Base-by-base conservation (phyloP, 2,888 invertebrate species). In the Merodon equestris region DNA sequence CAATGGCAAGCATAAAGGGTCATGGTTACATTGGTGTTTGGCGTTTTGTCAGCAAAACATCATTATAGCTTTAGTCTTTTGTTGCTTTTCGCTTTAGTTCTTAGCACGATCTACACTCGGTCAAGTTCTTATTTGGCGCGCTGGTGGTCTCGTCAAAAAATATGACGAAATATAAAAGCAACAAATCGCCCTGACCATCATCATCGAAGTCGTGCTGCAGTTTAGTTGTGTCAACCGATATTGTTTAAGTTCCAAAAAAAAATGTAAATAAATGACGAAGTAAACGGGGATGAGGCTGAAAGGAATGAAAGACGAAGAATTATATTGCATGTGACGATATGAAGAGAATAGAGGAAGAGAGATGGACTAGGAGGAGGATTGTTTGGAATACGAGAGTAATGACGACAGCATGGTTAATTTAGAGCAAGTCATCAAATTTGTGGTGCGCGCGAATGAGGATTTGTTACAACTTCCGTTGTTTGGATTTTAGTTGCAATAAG, bases 41-140 rank as follows among this genome's bases (percentile, higher is more conserved):
- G n/a, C n/a, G n/a, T n/a, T 40, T 67, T 77, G 73, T 77, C 77
- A 77, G 73, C 73, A 77, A 77, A 74, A 27, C 27, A 27, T 58
- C 50, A 14, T 60, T 74, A 68, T 73, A 56, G 27, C 54, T 56
- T 68, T 56, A 45, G 50, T 15, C 44, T 51, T 57, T 63, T 56
- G 34, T 47, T 57, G 17, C 53, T 27, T 54, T 42, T 27, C 2
- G 15, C 18, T 47, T 19, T n/a, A n/a, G 40, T 40, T 27, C 27
- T 27, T 27, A 27, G 27, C 27, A 27, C 47, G 17, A 17, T 58
- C 64, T 71, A 47, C 15, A 17, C 14, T 42, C 58, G 68, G 42
- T 50, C 40, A 56, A 45, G 63, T 75, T 68, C 36, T 53, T 13
- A 14, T 51, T 47, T 45, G 51, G 50, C 44, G 54, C 56, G 58